A percentile compares a stretch with the other conserved stretches of the same genome.
These are phyloP conservation scores for Plagodis dolabraria DNA, from an alignment of 2,888 invertebrate species.

Conservation along the genomic window DNA sequence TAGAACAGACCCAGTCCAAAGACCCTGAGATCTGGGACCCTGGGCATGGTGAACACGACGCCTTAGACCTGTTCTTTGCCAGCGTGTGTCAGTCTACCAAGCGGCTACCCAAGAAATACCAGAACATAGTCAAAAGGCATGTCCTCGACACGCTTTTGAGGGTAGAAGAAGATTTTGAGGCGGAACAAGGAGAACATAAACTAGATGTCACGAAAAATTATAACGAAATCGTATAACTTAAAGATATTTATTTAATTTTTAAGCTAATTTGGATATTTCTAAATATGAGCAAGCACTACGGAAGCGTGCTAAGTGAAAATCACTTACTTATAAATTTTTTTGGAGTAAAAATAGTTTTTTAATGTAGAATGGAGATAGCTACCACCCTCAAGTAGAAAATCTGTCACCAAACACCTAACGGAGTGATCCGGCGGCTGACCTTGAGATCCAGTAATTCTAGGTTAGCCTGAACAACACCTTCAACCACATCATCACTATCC, in stretches of 20 bases:
- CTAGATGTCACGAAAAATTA: slow-evolving; percentile 4
- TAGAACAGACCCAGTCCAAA: slow-evolving; percentile 36
- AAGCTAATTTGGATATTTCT: no score
- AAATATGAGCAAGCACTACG: no score
- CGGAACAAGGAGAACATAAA: slow-evolving; percentile 37
- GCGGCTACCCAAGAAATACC: slow-evolving; percentile 61
- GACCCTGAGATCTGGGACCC: slow-evolving; percentile 58
- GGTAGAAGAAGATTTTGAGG: slow-evolving; percentile 67
- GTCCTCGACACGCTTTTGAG: slow-evolving; percentile 68
- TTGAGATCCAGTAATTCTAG: no score
- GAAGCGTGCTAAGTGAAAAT: background rate
- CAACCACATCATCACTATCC: no score
- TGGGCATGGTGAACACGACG: slow-evolving; percentile 52
- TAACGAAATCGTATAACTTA: background rate
- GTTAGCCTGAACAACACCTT: no score
- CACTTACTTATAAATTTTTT: no score
- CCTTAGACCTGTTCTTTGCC: slow-evolving; percentile 76
- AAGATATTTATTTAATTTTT: no score
- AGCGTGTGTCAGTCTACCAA: slow-evolving; percentile 75
- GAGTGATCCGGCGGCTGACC: no score
- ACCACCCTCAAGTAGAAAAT: no score
- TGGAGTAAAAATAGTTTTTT: no score
- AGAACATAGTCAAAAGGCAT: slow-evolving; percentile 63
- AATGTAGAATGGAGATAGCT: no score
- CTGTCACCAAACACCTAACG: no score